Conservation (phyloP, 2,888 invertebrate genomes). For the Heliconius cydno region DNA sequence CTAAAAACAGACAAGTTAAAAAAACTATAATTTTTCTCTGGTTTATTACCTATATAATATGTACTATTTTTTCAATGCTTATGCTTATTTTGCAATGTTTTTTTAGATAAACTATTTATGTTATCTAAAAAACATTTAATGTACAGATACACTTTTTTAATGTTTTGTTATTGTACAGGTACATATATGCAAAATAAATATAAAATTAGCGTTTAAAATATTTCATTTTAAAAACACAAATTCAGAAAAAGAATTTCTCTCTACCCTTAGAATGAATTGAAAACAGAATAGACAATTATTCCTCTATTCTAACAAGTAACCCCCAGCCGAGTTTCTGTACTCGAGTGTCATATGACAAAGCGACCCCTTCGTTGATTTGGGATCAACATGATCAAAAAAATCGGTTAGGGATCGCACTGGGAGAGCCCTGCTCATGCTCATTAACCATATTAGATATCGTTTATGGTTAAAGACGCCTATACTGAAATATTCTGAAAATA, state of each 20-base stretch:
- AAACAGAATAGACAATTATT: slow-evolving; percentile 68
- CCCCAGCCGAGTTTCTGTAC: slow-evolving; percentile 68
- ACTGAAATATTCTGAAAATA: background rate
- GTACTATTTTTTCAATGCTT: too few species aligned
- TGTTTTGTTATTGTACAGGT: background rate
- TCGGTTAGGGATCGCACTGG: slow-evolving; percentile 71
- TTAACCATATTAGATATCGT: slow-evolving; percentile 43
- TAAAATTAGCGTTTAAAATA: background rate
- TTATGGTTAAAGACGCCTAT: background rate
- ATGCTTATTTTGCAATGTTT: too few species aligned
- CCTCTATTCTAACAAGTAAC: slow-evolving; percentile 72
- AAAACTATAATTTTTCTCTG: background rate
- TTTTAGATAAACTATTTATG: too few species aligned
- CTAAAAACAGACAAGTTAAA: background rate
- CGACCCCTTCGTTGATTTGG: slow-evolving; percentile 73
- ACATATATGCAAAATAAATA: background rate
- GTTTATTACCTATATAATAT: too few species aligned
- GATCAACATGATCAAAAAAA: slow-evolving; percentile 76
- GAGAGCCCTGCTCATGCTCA: slow-evolving; percentile 54
- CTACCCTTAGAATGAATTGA: slow-evolving; percentile 48
- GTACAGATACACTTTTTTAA: too few species aligned
- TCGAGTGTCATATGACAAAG: slow-evolving; percentile 82
- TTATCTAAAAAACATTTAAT: too few species aligned
- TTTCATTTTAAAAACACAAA: background rate
- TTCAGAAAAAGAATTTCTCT: slow-evolving; percentile 18